Evolutionary conservation across 2,113 vertebrate genomes (phyloP).

Genomic region (Melanerpes aurifrons): DNA sequence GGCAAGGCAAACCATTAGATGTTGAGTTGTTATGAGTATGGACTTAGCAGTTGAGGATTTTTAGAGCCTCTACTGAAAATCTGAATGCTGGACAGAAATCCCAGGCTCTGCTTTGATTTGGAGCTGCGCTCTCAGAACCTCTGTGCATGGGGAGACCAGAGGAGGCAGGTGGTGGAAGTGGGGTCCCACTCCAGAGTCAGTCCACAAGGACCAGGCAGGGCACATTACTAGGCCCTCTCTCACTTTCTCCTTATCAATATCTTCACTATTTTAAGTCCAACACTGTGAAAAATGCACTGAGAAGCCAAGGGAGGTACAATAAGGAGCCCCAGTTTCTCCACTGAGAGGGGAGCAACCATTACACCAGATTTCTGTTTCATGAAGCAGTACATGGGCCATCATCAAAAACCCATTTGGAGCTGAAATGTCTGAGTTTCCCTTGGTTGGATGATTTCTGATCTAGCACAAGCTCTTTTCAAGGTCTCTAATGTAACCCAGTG

Average conservation of each 20-base stretch:
- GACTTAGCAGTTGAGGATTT: neutral
- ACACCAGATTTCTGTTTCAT: neutral
- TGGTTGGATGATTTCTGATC: neutral
- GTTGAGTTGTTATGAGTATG: neutral
- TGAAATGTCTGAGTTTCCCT: neutral
- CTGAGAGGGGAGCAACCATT: neutral
- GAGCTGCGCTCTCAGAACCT: neutral
- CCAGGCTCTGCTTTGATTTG: neutral
- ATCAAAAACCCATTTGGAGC: neutral
- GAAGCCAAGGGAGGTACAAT: neutral
- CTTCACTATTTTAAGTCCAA: neutral
- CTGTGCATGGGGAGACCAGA: rapidly evolving
- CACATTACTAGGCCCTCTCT: neutral
- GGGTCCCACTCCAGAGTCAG: neutral
- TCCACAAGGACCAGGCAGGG: neutral
- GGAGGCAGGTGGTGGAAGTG: neutral
- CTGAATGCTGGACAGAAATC: neutral
- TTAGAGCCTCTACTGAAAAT: neutral
- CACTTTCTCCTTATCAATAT: neutral
- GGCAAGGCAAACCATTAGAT: neutral
- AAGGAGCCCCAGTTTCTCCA: neutral
- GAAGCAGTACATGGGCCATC: neutral
- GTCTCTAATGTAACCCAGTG: neutral
- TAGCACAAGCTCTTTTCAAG: neutral
- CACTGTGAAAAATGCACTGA: neutral